A percentile compares a stretch with the other conserved stretches of the same genome.
phyloP scores from a whole-genome alignment of 2,797 vertebrate species.

The Rachycentron canadum region DNA sequence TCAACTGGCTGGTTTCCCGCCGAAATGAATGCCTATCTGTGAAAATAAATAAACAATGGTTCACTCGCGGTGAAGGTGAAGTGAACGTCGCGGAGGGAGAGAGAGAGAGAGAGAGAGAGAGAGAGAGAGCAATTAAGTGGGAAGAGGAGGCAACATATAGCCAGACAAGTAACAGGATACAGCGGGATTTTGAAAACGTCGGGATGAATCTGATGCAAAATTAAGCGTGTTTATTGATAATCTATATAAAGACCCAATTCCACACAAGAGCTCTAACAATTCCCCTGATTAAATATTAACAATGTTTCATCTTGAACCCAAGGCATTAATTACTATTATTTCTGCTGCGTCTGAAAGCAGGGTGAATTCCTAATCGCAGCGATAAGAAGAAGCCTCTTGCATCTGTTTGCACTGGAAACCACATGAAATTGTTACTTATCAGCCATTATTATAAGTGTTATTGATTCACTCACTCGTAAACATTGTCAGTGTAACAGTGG shows the following conservation, averaged over 20 bases:
- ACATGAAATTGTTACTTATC: conserved; percentile 40
- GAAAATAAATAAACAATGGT: conserved; percentile 80
- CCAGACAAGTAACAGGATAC: conserved; percentile 70
- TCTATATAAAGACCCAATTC: conserved; percentile 82
- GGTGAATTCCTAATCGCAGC: conserved; percentile 46
- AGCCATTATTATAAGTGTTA: conserved; percentile 10
- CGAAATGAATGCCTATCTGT: conserved; percentile 75
- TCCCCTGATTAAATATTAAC: conserved; percentile 84
- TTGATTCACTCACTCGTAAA: conserved; percentile 37
- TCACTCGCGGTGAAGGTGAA: conserved; percentile 67
- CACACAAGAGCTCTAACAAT: conserved; percentile 73
- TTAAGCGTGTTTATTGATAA: conserved; percentile 83
- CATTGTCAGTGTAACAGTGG: conserved; percentile 20
- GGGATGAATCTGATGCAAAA: conserved; percentile 75
- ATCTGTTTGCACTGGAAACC: conserved; percentile 43
- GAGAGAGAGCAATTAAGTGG: conserved; percentile 70
- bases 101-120: conserved; percentile 56
- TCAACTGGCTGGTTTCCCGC: conserved; percentile 48
- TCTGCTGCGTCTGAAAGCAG: conserved; percentile 63
- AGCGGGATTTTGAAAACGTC: conserved; percentile 67
- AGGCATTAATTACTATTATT: conserved; percentile 82
- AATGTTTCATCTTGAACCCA: conserved; percentile 71
- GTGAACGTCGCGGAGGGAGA: conserved; percentile 48
- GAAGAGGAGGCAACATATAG: conserved; percentile 57
- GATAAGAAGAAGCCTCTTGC: conserved; percentile 41